These are phyloP conservation scores for Ferrisia virgata DNA, from an alignment of 2,888 invertebrate genomes.

Conservation along the genomic window DNA sequence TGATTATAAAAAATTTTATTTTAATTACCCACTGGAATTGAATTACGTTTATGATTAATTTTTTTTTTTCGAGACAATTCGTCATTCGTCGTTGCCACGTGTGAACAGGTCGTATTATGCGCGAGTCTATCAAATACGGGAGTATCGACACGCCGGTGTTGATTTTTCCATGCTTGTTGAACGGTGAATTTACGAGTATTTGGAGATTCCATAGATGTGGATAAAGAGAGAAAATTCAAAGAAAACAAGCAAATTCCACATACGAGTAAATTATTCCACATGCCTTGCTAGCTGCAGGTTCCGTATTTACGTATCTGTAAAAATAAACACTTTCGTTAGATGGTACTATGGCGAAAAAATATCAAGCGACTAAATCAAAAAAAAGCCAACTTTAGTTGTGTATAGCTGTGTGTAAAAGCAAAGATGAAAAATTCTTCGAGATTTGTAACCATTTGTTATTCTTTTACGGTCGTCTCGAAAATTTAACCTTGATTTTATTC, in stretches of 20 bases:
- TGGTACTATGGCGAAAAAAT: not conserved
- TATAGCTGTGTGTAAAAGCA: not conserved
- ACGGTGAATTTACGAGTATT: slow-evolving; percentile 2
- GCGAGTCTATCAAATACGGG: not conserved
- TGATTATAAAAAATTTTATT: not conserved
- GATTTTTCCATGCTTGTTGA: slow-evolving; percentile 13
- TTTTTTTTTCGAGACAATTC: not conserved
- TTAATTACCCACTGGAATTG: not conserved
- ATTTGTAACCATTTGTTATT: slow-evolving; percentile 9
- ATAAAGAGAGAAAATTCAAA: slow-evolving; percentile 28
- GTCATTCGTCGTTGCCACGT: not conserved
- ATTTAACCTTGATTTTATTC: not conserved
- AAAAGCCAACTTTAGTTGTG: too few species aligned
- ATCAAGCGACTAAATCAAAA: not conserved
- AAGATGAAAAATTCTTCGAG: not conserved
- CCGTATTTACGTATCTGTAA: slow-evolving; percentile 29
- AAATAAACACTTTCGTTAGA: not conserved
- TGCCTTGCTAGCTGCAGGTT: slow-evolving; percentile 21
- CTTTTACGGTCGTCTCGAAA: not conserved
- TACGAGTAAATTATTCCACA: slow-evolving; percentile 25
- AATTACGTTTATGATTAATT: not conserved
- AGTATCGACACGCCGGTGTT: not conserved
- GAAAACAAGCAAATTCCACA: slow-evolving; percentile 31
- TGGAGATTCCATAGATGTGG: slow-evolving; percentile 27
- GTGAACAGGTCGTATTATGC: not conserved